Evolutionary conservation across 2,797 vertebrate species (phyloP).

Genomic region (Sylvilagus floridanus): DNA sequence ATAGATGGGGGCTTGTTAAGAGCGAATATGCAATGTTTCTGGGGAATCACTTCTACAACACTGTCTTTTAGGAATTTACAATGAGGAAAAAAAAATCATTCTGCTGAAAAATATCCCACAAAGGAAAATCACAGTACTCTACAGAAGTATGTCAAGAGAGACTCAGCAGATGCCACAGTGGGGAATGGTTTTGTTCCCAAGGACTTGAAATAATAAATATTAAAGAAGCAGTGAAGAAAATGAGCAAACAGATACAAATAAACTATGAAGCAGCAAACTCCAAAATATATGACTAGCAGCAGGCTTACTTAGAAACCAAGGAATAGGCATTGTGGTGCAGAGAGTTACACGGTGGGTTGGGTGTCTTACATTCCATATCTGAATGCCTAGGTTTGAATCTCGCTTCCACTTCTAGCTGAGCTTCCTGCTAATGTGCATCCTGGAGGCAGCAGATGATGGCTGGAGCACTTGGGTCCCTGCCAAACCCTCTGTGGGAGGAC

Average conservation of each 20-base stretch:
- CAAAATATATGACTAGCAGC: background rate
- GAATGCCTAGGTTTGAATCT: too few relatives aligned
- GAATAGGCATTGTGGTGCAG: too few relatives aligned
- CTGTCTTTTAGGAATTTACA: background rate
- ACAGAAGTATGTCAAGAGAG: background rate
- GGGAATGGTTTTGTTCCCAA: background rate
- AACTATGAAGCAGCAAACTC: background rate
- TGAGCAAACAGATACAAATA: background rate
- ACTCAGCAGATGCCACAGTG: background rate
- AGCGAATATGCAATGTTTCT: background rate
- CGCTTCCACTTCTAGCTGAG: too few relatives aligned
- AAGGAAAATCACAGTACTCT: background rate
- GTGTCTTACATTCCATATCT: too few relatives aligned
- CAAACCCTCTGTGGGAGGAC: too few relatives aligned
- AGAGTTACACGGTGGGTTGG: too few relatives aligned
- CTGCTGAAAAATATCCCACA: background rate
- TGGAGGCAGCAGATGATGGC: too few relatives aligned
- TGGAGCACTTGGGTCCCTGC: too few relatives aligned
- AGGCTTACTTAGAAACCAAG: background rate
- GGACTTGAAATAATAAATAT: background rate
- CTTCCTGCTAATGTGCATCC: too few relatives aligned
- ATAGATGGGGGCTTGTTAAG: background rate
- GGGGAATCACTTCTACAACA: background rate
- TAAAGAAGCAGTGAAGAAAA: background rate
- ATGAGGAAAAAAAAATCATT: background rate